Conservation (phyloP, 2,113 vertebrate species). For the Mobula hypostoma region DNA sequence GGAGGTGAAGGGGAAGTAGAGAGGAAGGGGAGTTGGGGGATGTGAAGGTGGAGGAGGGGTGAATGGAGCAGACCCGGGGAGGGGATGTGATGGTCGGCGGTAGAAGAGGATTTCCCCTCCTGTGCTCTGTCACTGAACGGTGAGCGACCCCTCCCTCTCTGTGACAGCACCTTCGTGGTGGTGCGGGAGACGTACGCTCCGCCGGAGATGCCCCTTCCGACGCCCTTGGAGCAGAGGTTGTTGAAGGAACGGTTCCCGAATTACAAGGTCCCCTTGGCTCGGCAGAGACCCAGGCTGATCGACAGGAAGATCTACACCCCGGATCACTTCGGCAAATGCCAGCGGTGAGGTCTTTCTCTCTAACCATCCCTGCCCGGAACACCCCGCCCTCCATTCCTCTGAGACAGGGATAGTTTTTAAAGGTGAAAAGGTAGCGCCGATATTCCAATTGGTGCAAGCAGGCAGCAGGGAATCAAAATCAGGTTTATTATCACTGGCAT, state of each 20-base stretch:
- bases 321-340: no score
- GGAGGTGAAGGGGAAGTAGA: no score
- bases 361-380: no score
- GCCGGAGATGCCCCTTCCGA: not conserved
- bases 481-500: no score
- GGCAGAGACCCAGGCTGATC: not conserved
- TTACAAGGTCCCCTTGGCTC: not conserved
- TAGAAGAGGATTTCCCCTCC: no score
- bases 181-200: not conserved
- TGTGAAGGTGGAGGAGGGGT: not conserved
- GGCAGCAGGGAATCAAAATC: no score
- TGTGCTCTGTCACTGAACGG: no score
- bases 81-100: not conserved
- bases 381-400: no score
- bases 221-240: not conserved
- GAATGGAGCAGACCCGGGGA: not conserved
- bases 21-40: not conserved
- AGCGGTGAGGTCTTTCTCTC: no score
- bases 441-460: no score
- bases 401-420: no score
- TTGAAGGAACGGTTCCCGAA: constrained; percentile 28
- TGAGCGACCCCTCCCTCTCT: not conserved
- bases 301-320: not conserved
- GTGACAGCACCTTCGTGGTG: not conserved
- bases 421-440: no score